Evolutionary conservation across 2,113 vertebrate genomes (phyloP), one percentile per base, ranked within the genome.

Genomic region (Corythaixoides concolor): DNA sequence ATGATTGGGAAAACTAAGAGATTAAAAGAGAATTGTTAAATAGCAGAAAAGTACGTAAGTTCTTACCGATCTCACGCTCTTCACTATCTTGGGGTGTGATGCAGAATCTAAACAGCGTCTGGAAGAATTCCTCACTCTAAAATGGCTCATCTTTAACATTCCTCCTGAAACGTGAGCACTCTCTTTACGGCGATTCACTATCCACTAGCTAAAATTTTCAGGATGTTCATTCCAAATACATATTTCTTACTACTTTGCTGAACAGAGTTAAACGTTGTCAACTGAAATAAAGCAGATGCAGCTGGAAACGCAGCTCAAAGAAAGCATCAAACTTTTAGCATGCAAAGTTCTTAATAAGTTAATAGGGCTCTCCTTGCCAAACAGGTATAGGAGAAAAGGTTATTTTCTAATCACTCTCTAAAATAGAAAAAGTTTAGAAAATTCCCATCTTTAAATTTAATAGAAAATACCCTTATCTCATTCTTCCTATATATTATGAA

Each of bases 231-330:
- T 96, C 95, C 95, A 96, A 93, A 90, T 35, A 43, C 58, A 23
- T 81, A 88, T 89, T 94, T 91, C 89, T 93, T 58, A 64, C 37
- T 58, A 27, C 90, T 89, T 37, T 56, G 41, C 80, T 27, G 69
- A 93, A 85, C 41, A 19, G 72, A 85, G 77, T 39, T 84, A 41
- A 94, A 74, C 63, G 30, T 53, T 91, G 89, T 94, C 84, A 73
- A 90, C 70, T 84, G 93, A 96, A 80, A 89, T 27, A 94, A 93
- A 97, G 86, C 94, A 97, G 94, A 89, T 28, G 11, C 94, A 92
- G 97, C 86, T 96, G 95, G 80, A 81, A 92, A 69, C 0, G 23
- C 84, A 69, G 86, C 92, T 89, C 86, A 75, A 27, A 67, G 35
- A 22, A 50, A 12, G 59, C 7, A 15, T 39, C 63, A 8, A 70